phyloP scores from a whole-genome alignment of 2,113 vertebrate genomes.

The Muntiacus muntjak region DNA sequence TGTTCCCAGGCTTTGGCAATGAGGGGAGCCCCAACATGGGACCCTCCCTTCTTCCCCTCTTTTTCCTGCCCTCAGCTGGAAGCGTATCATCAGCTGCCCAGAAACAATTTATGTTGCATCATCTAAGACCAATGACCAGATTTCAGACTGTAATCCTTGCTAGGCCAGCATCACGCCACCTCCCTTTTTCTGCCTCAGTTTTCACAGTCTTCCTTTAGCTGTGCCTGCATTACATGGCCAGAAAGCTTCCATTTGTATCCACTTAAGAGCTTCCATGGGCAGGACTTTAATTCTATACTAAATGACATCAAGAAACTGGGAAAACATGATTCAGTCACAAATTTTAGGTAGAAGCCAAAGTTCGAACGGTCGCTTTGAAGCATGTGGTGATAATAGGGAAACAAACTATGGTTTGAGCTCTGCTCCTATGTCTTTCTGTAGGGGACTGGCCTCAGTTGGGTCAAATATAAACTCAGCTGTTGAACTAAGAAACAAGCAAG shows the following conservation, averaged over 20 bases:
- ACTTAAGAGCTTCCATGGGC: neutral
- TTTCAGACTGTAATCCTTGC: neutral
- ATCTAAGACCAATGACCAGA: neutral
- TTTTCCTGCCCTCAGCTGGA: neutral
- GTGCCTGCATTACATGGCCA: neutral
- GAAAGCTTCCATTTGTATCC: neutral
- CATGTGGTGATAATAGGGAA: neutral
- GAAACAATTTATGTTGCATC: neutral
- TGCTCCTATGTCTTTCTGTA: neutral
- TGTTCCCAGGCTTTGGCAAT: neutral
- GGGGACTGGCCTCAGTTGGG: neutral
- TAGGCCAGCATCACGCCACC: neutral
- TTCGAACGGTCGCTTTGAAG: neutral
- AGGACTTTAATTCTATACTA: neutral
- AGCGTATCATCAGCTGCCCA: neutral
- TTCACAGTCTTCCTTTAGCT: neutral
- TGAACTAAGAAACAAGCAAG: neutral
- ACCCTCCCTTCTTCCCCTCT: no score
- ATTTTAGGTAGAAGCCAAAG: neutral
- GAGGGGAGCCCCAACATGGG: neutral
- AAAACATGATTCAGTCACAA: neutral
- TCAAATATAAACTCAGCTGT: constrained; percentile 24
- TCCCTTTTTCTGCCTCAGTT: neutral
- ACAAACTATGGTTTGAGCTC: neutral
- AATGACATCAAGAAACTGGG: neutral